A percentile compares a stretch with the other conserved stretches of the same genome.
These are phyloP conservation scores for Melanocharis versteri DNA, from an alignment of 2,113 vertebrate species.

Conservation along the genomic window DNA sequence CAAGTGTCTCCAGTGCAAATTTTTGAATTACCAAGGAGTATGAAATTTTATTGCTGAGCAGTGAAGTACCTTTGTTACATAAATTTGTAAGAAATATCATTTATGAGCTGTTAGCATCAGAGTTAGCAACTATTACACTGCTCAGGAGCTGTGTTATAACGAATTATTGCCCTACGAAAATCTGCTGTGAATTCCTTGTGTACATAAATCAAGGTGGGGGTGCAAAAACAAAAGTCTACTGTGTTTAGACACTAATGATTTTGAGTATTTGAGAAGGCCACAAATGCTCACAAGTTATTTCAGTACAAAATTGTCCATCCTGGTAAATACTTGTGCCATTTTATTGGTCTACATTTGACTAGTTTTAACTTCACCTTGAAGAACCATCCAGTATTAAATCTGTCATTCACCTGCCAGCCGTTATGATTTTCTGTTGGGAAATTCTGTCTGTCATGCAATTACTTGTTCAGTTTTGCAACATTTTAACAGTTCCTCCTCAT, in stretches of 20 bases:
- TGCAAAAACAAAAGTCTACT: background rate
- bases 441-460: background rate
- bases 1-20: background rate
- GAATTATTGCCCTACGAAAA: background rate
- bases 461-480: background rate
- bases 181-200: background rate
- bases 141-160: background rate
- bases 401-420: background rate
- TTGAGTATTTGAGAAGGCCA: background rate
- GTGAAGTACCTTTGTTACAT: background rate
- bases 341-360: background rate
- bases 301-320: accelerated
- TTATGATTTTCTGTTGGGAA: background rate
- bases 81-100: background rate
- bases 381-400: background rate
- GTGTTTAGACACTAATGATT: background rate
- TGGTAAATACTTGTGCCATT: background rate
- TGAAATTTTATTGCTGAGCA: background rate
- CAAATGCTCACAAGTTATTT: background rate
- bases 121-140: background rate
- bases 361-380: background rate
- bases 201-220: background rate
- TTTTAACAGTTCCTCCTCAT: background rate
- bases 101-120: background rate
- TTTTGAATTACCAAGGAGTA: background rate